Conservation (phyloP, 2,797 vertebrate genomes). For the Typhlichthys subterraneus region DNA sequence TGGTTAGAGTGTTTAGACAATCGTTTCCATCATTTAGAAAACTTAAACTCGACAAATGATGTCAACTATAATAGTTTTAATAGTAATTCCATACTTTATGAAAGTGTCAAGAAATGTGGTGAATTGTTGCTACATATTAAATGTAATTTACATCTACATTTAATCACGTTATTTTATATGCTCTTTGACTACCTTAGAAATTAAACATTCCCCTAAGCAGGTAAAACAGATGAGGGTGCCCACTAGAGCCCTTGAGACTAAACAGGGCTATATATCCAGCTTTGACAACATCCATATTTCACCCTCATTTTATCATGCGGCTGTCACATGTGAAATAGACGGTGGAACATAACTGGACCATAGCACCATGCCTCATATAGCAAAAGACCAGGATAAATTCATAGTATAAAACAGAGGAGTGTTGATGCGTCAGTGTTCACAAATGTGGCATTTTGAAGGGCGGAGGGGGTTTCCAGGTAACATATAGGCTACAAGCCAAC, state of each 20-base stretch:
- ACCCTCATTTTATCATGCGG: background rate
- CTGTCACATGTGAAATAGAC: background rate
- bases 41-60: too few relatives aligned
- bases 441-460: background rate
- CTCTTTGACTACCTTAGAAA: too few relatives aligned
- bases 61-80: too few relatives aligned
- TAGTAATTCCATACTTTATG: too few relatives aligned
- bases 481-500: too few relatives aligned
- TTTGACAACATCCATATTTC: background rate
- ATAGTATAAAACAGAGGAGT: background rate
- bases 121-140: too few relatives aligned
- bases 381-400: background rate
- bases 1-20: too few relatives aligned
- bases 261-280: background rate
- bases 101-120: too few relatives aligned
- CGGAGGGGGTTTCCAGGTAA: background rate
- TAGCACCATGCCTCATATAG: background rate
- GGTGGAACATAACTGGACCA: background rate
- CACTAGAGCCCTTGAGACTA: background rate
- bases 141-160: too few relatives aligned
- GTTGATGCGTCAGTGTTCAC: background rate
- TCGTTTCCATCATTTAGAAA: too few relatives aligned
- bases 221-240: background rate
- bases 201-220: too few relatives aligned
- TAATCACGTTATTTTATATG: too few relatives aligned